A percentile compares a stretch with the other conserved stretches of the same genome.
Evolutionary conservation across 2,888 invertebrate genomes (phyloP).

Genomic region (Hipparchia sbordonii): DNA sequence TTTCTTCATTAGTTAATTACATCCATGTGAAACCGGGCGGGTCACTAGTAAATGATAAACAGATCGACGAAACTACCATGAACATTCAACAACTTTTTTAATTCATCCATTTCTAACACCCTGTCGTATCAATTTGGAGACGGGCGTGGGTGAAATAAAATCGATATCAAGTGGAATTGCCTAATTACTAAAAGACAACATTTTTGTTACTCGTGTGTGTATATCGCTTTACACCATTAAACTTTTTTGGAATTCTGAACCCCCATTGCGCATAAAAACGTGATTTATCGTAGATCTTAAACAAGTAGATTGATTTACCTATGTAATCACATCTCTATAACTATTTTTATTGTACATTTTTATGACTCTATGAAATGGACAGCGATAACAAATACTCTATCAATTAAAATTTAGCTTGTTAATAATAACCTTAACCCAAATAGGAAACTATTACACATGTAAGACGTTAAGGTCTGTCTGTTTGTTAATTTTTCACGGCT

Average conservation of each 20-base stretch:
- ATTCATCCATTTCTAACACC: background rate
- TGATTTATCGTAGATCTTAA: constrained; percentile 15
- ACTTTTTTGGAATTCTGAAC: constrained; percentile 9
- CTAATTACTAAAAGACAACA: no score
- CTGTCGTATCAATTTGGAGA: background rate
- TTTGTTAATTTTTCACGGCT: no score
- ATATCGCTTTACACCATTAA: background rate
- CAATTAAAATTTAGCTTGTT: background rate
- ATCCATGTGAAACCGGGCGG: no score
- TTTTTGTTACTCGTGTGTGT: no score
- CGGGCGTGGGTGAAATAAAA: background rate
- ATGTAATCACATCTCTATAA: constrained; percentile 18
- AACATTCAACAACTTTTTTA: no score
- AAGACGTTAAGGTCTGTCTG: no score
- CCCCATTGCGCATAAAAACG: background rate
- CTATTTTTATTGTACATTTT: constrained; percentile 7
- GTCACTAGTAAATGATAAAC: no score
- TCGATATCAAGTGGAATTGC: background rate
- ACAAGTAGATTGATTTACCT: constrained; percentile 21
- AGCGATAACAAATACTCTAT: background rate
- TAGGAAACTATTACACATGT: background rate
- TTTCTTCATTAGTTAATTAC: no score
- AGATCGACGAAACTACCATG: no score
- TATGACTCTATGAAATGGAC: constrained; percentile 4
- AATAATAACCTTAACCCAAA: background rate